Conservation (phyloP, 2,797 vertebrate genomes). For the Darevskia nairensis region DNA sequence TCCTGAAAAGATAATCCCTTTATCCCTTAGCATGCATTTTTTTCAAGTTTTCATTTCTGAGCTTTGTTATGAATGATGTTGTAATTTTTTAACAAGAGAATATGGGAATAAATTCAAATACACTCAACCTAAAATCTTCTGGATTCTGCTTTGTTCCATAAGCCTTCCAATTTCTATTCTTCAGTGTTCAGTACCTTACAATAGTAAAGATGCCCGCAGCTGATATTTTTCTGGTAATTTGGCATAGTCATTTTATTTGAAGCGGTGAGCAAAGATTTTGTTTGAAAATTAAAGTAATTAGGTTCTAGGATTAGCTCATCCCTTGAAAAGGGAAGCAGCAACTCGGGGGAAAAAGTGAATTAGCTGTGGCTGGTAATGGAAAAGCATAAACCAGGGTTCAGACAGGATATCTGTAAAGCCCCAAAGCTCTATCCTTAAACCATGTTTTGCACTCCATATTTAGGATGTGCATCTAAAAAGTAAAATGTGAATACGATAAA, state of each 20-base stretch:
- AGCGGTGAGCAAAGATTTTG: constrained; percentile 13
- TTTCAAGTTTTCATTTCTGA: constrained; percentile 47
- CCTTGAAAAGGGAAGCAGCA: background rate
- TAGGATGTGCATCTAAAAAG: background rate
- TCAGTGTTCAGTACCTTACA: background rate
- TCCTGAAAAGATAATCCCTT: constrained; percentile 63
- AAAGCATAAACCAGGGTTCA: background rate
- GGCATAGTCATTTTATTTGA: constrained; percentile 18
- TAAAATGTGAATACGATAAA: background rate
- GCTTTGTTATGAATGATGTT: constrained; percentile 62
- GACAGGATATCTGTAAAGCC: background rate
- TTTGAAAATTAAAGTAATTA: background rate
- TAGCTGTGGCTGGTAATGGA: constrained; percentile 5
- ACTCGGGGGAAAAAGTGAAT: background rate
- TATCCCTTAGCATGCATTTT: constrained; percentile 53
- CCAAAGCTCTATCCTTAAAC: background rate
- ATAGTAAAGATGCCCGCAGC: constrained; percentile 1
- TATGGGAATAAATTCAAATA: constrained; percentile 45
- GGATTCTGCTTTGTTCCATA: constrained; percentile 37
- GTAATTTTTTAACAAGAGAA: constrained; percentile 40
- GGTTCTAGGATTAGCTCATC: constrained; percentile 1
- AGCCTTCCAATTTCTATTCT: constrained; percentile 30
- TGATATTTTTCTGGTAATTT: constrained; percentile 9
- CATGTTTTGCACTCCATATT: background rate
- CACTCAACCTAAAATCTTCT: constrained; percentile 45